Evolutionary conservation across 2,113 vertebrate species (phyloP).

Genomic region (Microcebus tavaratra): DNA sequence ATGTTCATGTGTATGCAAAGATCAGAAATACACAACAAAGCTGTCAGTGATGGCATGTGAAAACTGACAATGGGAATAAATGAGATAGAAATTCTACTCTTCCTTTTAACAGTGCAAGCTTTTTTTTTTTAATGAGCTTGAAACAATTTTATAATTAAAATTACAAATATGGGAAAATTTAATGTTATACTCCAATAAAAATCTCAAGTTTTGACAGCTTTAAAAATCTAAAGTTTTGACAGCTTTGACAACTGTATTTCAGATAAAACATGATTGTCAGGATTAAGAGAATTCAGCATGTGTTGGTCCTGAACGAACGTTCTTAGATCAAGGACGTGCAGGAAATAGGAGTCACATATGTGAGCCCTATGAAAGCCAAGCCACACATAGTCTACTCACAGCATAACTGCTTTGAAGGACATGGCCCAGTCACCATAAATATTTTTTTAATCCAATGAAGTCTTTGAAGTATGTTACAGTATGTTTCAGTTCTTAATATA

Average conservation of each 20-base stretch:
- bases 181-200: neutral
- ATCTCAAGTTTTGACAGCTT: neutral
- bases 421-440: neutral
- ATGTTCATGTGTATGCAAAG: neutral
- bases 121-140: neutral
- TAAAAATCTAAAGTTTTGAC: neutral
- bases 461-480: neutral
- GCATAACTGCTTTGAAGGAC: neutral
- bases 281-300: neutral
- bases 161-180: neutral
- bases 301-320: neutral
- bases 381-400: neutral
- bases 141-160: slow-evolving; percentile 32
- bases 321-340: neutral
- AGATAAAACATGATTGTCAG: neutral
- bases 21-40: neutral
- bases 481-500: neutral
- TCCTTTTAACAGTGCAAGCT: neutral
- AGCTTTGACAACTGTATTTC: neutral
- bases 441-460: neutral
- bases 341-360: neutral
- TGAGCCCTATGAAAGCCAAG: neutral
- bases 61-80: neutral
- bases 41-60: neutral
- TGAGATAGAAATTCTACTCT: neutral